These are phyloP conservation scores for Hylaeus anthracinus DNA, from an alignment of 1,140 invertebrate genomes.

Conservation along the genomic window DNA sequence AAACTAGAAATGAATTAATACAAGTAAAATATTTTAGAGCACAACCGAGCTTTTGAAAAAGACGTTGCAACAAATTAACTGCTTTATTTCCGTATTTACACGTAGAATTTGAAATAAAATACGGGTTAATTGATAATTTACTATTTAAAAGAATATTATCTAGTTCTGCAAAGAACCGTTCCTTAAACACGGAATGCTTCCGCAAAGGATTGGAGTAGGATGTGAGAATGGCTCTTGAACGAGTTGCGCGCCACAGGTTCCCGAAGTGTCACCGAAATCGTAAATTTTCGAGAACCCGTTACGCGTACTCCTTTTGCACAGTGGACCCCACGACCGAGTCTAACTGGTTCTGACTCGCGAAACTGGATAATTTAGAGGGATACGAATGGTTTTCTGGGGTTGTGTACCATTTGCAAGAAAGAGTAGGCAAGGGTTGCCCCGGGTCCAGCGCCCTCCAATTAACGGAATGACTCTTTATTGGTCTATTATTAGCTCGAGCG, in stretches of 20 bases:
- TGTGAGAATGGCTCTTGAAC: conserved; percentile 9
- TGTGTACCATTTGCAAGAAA: conserved; percentile 31
- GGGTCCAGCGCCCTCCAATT: conserved; percentile 42
- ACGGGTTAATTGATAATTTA: too few species aligned
- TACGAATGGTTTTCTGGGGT: conserved; percentile 36
- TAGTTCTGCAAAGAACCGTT: background rate
- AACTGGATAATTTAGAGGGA: conserved; percentile 63
- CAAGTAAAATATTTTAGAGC: too few species aligned
- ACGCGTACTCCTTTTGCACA: conserved; percentile 23
- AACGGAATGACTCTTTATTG: conserved; percentile 53
- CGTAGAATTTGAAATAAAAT: too few species aligned
- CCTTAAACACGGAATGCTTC: background rate
- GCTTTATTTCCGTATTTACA: too few species aligned
- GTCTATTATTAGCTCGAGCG: conserved; percentile 47
- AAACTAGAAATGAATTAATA: too few species aligned
- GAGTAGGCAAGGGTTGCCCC: conserved; percentile 43
- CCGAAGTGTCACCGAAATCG: conserved; percentile 53
- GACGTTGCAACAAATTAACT: too few species aligned
- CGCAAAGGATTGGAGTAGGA: background rate
- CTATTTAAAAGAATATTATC: too few species aligned
- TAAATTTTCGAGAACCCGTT: conserved; percentile 57
- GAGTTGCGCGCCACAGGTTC: conserved; percentile 35
- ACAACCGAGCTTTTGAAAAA: too few species aligned
- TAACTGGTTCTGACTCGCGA: conserved; percentile 52
- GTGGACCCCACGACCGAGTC: conserved; percentile 32